Percentiles rank a stretch among this genome's conserved stretches.
Evolutionary conservation across 2,888 invertebrate species (phyloP).

Genomic region (Melinopterus prodromus): DNA sequence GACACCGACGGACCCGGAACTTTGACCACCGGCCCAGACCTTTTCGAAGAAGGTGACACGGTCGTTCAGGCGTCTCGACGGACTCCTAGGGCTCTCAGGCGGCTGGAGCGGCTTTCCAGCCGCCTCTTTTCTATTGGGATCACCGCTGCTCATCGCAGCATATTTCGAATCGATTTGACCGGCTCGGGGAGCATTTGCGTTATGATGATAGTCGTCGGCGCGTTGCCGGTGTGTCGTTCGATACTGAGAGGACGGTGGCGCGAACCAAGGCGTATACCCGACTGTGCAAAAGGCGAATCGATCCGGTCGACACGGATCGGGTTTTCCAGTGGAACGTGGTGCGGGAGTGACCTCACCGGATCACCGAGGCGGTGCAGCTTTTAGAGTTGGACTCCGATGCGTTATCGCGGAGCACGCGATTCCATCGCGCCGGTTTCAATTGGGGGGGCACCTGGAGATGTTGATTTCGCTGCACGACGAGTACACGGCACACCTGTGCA

Average conservation of each 20-base stretch:
- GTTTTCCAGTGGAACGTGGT: conserved; percentile 25
- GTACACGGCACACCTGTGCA: background rate
- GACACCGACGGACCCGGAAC: conserved; percentile 40
- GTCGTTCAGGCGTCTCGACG: conserved; percentile 69
- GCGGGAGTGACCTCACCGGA: conserved; percentile 13
- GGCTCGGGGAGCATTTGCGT: background rate
- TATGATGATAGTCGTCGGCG: conserved; percentile 15
- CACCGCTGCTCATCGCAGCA: conserved; percentile 42
- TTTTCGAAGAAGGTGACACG: conserved; percentile 84
- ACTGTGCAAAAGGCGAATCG: conserved; percentile 44
- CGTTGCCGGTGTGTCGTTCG: conserved; percentile 48
- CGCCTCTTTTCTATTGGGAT: conserved; percentile 50
- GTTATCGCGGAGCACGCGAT: background rate
- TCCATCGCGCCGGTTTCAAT: background rate
- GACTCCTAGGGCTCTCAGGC: conserved; percentile 46
- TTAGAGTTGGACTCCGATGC: background rate
- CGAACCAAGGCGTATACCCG: conserved; percentile 40
- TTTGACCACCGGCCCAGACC: conserved; percentile 69
- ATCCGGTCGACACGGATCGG: conserved; percentile 44
- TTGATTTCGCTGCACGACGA: no score
- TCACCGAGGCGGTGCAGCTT: background rate
- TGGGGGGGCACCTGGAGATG: no score
- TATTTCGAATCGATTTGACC: background rate
- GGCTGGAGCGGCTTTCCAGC: conserved; percentile 47
- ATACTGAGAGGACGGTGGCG: conserved; percentile 46